Base-by-base conservation (phyloP, 2,888 invertebrate species). In the Sarcophaga variegata region DNA sequence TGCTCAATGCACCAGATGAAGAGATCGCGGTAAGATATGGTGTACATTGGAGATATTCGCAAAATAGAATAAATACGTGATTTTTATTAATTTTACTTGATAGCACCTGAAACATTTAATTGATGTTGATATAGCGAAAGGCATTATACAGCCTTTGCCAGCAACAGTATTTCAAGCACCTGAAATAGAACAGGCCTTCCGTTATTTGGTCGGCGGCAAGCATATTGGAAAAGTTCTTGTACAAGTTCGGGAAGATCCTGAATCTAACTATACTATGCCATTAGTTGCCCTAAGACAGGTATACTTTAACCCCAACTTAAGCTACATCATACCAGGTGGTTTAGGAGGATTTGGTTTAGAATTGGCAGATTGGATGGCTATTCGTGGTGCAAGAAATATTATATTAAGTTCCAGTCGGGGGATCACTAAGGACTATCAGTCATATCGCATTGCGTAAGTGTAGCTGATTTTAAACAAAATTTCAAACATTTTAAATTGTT, bases 341-440 rank as follows among this genome's bases (percentile, higher is more conserved):
- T 94, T 99, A 0, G 99, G 99, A 64, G 98, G 98, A 0, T 97
- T 99, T 91, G 99, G 98, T 6, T 94, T 99, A 74, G 98, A 99
- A 92, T 93, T 98, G 72, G 96, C 96, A 0, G 96, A 97, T 90
- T 98, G 98, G 97, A 94, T 99, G 90, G 95, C 97, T 67, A 93
- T 97, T 76, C 95, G 98, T 87, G 98, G 98, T 0, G 98, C 96
- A 0, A 95, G 94, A 89, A 96, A 96, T 88, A 90, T 99, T 8
- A 95, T 98, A 1, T 94, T 98, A 0, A 97, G 96, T 0, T 98
- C 98, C 0, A 95, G 98, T 85, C 95, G 95, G 45, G 98, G 98
- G 1, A 93, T 98, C 45, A 94, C 94, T 66, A 97, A 96, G 82
- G 97, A 98, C 27, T 99, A 98, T 93, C 98, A 98, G 92, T 94